Evolutionary conservation across 2,888 invertebrate genomes (phyloP), one percentile per base, ranked within the genome.

Genomic region (Dyspetes luteomarginatus): DNA sequence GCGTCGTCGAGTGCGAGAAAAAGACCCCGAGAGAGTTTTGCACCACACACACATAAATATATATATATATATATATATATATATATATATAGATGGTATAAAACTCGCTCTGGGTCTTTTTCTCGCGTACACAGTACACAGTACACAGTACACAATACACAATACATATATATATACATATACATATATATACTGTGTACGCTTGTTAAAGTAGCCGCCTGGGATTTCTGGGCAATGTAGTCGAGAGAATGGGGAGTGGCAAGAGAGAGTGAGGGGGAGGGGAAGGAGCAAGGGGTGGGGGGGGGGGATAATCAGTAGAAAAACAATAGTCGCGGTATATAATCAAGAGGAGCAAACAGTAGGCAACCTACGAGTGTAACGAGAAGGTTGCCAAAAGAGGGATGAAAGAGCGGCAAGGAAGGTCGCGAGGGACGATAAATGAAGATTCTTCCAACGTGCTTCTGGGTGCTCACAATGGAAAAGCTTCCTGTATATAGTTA

Each of bases 321-420:
- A 83, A 83, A 83, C 83, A 83, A 83, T 83, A 78, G 78, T 69
- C 73, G 76, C 78, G 76, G 50, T 78, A 81, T 81, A 81, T 81
- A 83, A 83, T 83, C 83, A 83, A 78, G 60, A 41, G 64, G 41
- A 64, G 78, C 76, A 83, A 83, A 83, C 81, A 83, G 41, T 81
- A 15, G n/a, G 36, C 19, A 9, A 30, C 30, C n/a, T 4, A n/a
- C 45, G 45, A 45, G 0, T 28, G 9, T n/a, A 56, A 12, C 9
- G 4, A 19, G 56, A 26, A 17, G 12, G 4, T 56, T n/a, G 43
- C 45, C 36, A 36, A n/a, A n/a, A 22, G 45, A 60, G 17, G 52
- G 58, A 77, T n/a, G 36, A 73, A 45, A 24, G 19, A 24, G 41
- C 22, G 30, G 74, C n/a, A 43, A n/a, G 12, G 26, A 67, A 69